Evolutionary conservation across 2,797 vertebrate species (phyloP).

Genomic region (Acestrorhynchus altus): DNA sequence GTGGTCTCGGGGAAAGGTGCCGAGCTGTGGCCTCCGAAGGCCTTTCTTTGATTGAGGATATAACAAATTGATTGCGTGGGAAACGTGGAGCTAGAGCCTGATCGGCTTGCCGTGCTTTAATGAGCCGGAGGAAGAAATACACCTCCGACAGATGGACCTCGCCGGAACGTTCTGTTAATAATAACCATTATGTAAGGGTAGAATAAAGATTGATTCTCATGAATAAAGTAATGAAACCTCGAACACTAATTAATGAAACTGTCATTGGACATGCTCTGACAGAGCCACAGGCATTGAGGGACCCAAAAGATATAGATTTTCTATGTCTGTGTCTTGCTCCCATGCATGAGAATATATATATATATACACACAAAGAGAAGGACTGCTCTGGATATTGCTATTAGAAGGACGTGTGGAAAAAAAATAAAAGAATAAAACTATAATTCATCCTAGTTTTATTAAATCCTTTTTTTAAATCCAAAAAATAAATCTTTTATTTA

Average conservation of each 20-base stretch:
- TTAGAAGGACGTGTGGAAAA: neutral
- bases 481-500: neutral
- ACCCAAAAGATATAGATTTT: conserved; percentile 32
- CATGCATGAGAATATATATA: neutral
- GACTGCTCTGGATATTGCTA: neutral
- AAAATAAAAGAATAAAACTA: too few species aligned
- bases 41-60: conserved; percentile 41
- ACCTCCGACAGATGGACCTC: conserved; percentile 54
- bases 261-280: conserved; percentile 66
- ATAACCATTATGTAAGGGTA: conserved; percentile 69
- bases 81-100: conserved; percentile 37
- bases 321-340: neutral
- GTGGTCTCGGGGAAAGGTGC: conserved; percentile 6
- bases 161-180: conserved; percentile 58
- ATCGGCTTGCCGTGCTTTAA: conserved; percentile 52
- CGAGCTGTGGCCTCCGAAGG: conserved; percentile 14
- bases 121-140: conserved; percentile 53
- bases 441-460: neutral
- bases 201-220: conserved; percentile 63
- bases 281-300: conserved; percentile 62
- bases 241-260: conserved; percentile 70
- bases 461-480: neutral
- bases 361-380: neutral
- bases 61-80: conserved; percentile 42
- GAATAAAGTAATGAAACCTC: conserved; percentile 68